phyloP scores from a whole-genome alignment of 2,797 vertebrate species.

The Trachurus trachurus region DNA sequence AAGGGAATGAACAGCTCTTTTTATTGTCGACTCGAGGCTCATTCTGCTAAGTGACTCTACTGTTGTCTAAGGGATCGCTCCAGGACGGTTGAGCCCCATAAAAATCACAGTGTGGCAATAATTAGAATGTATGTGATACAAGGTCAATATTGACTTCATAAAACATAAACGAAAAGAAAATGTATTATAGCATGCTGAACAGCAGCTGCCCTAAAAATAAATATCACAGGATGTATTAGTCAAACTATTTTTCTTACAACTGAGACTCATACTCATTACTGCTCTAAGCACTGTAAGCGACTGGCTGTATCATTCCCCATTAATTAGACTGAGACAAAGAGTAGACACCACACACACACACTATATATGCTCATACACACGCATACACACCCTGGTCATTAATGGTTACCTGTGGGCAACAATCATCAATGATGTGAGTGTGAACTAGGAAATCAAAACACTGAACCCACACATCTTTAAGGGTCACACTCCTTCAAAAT shows the following conservation, averaged over 20 bases:
- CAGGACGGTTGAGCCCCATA: not conserved
- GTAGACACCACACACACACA: conserved; percentile 74
- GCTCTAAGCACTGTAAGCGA: conserved; percentile 50
- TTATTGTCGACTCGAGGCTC: conserved; percentile 9
- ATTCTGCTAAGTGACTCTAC: conserved; percentile 8
- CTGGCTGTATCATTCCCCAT: conserved; percentile 91
- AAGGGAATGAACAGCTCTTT: conserved; percentile 84
- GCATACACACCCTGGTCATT: conserved; percentile 82
- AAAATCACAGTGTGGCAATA: conserved; percentile 26
- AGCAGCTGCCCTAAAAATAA: conserved; percentile 7
- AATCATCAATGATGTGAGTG: conserved; percentile 87
- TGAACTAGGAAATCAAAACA: conserved; percentile 77
- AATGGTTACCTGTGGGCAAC: conserved; percentile 88
- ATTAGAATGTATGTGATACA: conserved; percentile 4
- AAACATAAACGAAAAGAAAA: conserved; percentile 1
- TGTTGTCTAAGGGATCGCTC: not conserved
- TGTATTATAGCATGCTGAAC: not conserved
- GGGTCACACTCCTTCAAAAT: conserved; percentile 67
- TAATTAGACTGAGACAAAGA: conserved; percentile 87
- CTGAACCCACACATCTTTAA: conserved; percentile 71
- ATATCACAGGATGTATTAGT: conserved; percentile 1
- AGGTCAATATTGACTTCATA: not conserved
- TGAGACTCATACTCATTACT: conserved; percentile 10
- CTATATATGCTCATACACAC: conserved; percentile 63
- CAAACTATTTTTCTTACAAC: not conserved